Evolutionary conservation across 2,888 invertebrate species (phyloP), one percentile per base, ranked within the genome.

Genomic region (Volucella inanis): DNA sequence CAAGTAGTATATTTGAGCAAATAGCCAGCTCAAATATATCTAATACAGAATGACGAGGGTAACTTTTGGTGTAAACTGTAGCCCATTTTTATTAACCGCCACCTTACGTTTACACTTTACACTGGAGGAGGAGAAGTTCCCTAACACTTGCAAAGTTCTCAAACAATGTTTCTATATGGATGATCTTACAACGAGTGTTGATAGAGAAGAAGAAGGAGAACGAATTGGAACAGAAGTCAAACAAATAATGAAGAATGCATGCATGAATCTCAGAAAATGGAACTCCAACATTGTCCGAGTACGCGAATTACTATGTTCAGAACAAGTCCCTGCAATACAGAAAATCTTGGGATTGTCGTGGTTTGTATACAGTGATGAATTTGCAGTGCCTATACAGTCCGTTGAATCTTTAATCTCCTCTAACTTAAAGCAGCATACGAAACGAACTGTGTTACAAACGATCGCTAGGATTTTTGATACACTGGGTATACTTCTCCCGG

Each of bases 261-360:
- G 10, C 45, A 45, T 45, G 45, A 45, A 45, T 18, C 18, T 18
- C 18, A 18, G 18, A 18, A 18, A 18, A 18, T 18, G 18, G 18
- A 2, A 18, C 18, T 18, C 18, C 18, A 18, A 18, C 18, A 18
- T 1, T 18, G 18, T 18, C 18, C 18, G 18, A 18, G 18, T 18
- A 18, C 18, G 18, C 18, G 18, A 18, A 18, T 18, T 2, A 18
- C 1, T 18, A 1, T 18, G 18, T 18, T 18, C 18, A 18, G 18
- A 18, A 18, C 18, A 18, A 18, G 1, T 18, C 18, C 18, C 18
- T 18, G 18, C 18, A 1, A 18, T 18, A 18, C 18, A 67, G 43
- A 67, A 67, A n/a, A 43, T 67, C 43, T 45, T 54, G 22, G 67
- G 54, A 8, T 31, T 67, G 18, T 22, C 22, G 6, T 67, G 52